Evolutionary conservation across 2,113 vertebrate species (phyloP).

Genomic region (Salvator merianae): DNA sequence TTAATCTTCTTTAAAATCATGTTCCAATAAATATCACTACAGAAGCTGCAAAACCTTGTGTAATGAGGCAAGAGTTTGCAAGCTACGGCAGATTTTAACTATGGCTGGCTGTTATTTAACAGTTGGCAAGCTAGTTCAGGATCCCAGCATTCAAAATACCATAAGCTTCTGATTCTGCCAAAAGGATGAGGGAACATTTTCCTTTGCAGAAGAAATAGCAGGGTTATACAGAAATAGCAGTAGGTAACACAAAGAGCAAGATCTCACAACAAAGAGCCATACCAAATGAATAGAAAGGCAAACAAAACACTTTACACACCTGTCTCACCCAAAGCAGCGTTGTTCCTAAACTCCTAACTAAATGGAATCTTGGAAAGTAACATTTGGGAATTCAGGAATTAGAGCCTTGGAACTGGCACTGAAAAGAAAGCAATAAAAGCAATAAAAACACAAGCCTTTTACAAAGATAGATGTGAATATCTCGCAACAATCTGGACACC

Average conservation of each 20-base stretch:
- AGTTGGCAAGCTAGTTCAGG: not conserved
- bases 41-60: too few species aligned
- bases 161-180: not conserved
- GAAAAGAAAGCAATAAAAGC: not conserved
- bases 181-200: not conserved
- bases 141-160: not conserved
- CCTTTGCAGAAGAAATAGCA: not conserved
- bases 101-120: not conserved
- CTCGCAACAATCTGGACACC: not conserved
- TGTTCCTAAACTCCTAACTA: not conserved
- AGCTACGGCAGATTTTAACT: not conserved
- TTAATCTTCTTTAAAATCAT: not conserved
- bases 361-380: not conserved
- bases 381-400: not conserved
- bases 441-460: not conserved
- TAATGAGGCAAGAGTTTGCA: too few species aligned
- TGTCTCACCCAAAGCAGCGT: not conserved
- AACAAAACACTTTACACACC: not conserved
- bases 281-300: too few species aligned
- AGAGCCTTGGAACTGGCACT: not conserved
- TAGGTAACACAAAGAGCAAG: not conserved
- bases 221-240: too few species aligned
- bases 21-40: not conserved
- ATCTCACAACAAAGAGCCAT: not conserved
- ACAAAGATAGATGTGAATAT: not conserved